Evolutionary conservation across 2,888 invertebrate species (phyloP).

Genomic region (Synanthedon tipuliformis): DNA sequence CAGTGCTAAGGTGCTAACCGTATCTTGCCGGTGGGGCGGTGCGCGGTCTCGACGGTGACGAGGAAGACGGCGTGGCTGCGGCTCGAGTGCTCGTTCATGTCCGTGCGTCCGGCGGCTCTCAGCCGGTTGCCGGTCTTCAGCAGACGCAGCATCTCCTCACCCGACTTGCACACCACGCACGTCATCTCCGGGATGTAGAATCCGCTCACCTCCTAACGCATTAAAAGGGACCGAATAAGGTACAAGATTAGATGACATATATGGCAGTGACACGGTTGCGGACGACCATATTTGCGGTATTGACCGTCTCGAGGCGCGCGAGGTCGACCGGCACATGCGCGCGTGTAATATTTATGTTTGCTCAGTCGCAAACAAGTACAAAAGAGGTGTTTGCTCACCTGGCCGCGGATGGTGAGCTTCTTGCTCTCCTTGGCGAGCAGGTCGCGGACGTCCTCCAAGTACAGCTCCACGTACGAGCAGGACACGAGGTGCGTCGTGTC

Average conservation of each 20-base stretch:
- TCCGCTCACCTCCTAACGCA: constrained; percentile 73
- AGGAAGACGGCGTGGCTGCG: constrained; percentile 98
- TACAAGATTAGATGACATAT: too few species aligned
- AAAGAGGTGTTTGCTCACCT: constrained; percentile 29
- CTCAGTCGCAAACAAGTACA: constrained; percentile 10
- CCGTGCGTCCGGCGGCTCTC: constrained; percentile 94
- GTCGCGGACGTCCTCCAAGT: constrained; percentile 89
- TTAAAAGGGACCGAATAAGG: too few species aligned
- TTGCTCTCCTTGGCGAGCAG: constrained; percentile 80
- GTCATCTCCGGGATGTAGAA: constrained; percentile 97
- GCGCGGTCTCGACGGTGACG: constrained; percentile 92
- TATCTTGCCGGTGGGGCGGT: constrained; percentile 50
- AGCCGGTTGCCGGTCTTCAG: constrained; percentile 95
- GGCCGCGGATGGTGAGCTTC: constrained; percentile 73
- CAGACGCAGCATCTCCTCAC: constrained; percentile 91
- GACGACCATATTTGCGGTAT: not conserved
- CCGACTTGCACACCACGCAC: constrained; percentile 93
- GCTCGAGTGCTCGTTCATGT: constrained; percentile 99
- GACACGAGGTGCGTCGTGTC: constrained; percentile 96
- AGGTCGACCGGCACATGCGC: too few species aligned
- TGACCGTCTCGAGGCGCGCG: not conserved
- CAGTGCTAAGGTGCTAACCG: too few species aligned
- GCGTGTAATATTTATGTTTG: constrained; percentile 1
- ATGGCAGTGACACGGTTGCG: not conserved
- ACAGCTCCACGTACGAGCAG: constrained; percentile 97